Base-by-base conservation (phyloP, 2,113 vertebrate species). In the Hoplias malabaricus region DNA sequence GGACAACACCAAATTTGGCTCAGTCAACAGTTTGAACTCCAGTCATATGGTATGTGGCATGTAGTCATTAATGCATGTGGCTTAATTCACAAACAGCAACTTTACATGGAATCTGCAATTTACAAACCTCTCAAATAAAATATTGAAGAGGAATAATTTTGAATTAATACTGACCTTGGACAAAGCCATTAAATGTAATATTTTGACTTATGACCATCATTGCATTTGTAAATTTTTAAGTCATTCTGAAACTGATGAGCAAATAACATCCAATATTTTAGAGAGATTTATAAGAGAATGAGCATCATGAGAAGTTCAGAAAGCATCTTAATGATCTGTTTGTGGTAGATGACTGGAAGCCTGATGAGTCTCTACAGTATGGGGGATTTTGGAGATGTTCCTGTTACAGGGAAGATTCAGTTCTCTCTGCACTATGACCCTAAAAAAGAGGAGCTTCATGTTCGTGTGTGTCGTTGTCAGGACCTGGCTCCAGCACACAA, bases 351-450 rank as follows among this genome's bases (percentile, higher is more conserved):
- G 86, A 95, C 93, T 23, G 93, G 97, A 79, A 98, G 98, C 87
- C 92, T 93, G 92, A 91, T 94, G 93, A 99, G 97, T 84, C 91
- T 99, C 83, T 95, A 95, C 61, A 96, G 94, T 78, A 93, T 95
- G 8, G 93, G 91, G 0, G 96, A 98, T 83, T 91, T 94, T 4
- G 93, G 92, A 23, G 73, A 78, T 0, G 91, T 96, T 86, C 88
- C 93, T 1, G 96, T 99, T 79, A 87, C 89, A 2, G 98, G 98
- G 77, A 93, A 92, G 0, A 85, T 99, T 73, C 93, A 95, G 78
- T 94, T 98, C 82, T 92, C 94, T 23, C 83, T 99, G 85, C 80
- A 81, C 73, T 99, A 96, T 23, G 91, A 97, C 12, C 81, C 82
- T 25, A 82, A 66, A 33, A 88, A 79, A 79, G 89, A 90, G 74